phyloP scores from a whole-genome alignment of 1,140 invertebrate species.

The Danaus melanippus region DNA sequence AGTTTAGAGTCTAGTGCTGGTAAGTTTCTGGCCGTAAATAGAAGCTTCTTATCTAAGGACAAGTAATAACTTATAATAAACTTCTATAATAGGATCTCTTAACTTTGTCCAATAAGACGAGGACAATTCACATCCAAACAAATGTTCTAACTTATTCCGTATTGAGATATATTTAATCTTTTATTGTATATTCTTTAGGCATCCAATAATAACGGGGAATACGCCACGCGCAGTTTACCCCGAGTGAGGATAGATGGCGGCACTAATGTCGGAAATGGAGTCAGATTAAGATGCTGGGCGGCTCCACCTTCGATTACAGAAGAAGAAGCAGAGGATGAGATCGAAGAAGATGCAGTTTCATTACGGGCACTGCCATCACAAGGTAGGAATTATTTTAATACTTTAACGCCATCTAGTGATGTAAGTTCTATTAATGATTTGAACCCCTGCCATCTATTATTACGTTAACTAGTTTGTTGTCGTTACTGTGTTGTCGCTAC shows the following conservation, averaged over 20 bases:
- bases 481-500: slow-evolving; percentile 6
- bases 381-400: slow-evolving; percentile 31
- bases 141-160: too few relatives aligned
- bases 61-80: too few relatives aligned
- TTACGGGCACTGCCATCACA: slow-evolving; percentile 50
- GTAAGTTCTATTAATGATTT: slow-evolving; percentile 7
- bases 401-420: slow-evolving; percentile 27
- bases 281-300: slow-evolving; percentile 75
- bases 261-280: slow-evolving; percentile 73
- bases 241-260: slow-evolving; percentile 80
- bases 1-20: too few relatives aligned
- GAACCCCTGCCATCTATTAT: slow-evolving; percentile 6
- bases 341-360: slow-evolving; percentile 62
- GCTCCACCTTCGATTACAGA: slow-evolving; percentile 79
- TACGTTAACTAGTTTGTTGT: background rate
- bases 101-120: too few relatives aligned
- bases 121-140: too few relatives aligned
- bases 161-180: background rate
- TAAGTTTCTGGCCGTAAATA: too few relatives aligned
- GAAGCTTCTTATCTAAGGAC: too few relatives aligned
- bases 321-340: slow-evolving; percentile 74
- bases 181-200: slow-evolving; percentile 25
- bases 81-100: too few relatives aligned
- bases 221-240: slow-evolving; percentile 69
- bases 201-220: slow-evolving; percentile 55